Evolutionary conservation across 2,113 vertebrate species (phyloP), one percentile per base, ranked within the genome.

Genomic region (Passer montanus): DNA sequence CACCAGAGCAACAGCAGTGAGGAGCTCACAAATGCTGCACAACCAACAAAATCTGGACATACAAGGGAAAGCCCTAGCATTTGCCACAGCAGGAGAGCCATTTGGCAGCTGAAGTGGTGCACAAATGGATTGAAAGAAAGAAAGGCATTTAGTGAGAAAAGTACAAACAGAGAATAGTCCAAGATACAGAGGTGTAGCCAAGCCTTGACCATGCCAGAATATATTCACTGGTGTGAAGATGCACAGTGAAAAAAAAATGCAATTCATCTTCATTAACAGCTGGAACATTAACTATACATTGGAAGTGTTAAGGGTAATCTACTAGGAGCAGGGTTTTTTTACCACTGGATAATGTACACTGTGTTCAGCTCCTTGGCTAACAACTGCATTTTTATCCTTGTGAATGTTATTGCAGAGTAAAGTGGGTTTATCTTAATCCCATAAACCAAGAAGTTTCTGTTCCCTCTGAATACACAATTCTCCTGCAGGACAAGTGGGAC

Each of bases 381-480:
- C 78, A 81, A 39, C 1, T 37, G 30, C 47, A 39, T 72, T 93
- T 91, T 81, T 75, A 78, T 87, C 69, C 74, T 63, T 76, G 58
- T 26, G 70, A 89, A 79, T 79, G 66, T 87, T 96, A 90, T 22
- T 91, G 78, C 70, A 82, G 74, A 84, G 47, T 63, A 95, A 94
- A 94, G 84, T 77, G 49, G 62, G 49, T 94, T 97, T 87, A 87
- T 75, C 87, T 85, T 90, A 91, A 94, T 85, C 90, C 77, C 49
- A 82, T 68, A 84, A 96, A 82, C 37, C 67, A 76, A 66, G 67
- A 59, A 80, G 82, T 46, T 95, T 44, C 58, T 79, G 30, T 64
- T 94, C 64, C 66, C 47, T 87, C 52, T 60, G 18, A 89, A 84
- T 13, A 78, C 19, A 78, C 60, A 64, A 27, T 31, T 84, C 56